These are phyloP conservation scores for Linnaemya vulpina DNA, from an alignment of 2,888 invertebrate genomes.

Conservation along the genomic window DNA sequence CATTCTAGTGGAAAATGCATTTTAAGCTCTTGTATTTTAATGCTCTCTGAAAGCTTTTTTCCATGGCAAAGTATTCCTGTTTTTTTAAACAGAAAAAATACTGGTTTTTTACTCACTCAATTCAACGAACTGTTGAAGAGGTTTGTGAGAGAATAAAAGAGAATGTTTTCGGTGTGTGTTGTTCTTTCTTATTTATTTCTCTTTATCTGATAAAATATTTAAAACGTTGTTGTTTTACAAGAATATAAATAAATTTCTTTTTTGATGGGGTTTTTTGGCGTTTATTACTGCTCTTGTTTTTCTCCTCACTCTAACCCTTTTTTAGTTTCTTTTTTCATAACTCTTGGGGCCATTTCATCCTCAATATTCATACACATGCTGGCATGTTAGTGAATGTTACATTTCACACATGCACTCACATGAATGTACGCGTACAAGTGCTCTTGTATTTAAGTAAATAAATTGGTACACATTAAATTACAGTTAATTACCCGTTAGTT, in stretches of 20 bases:
- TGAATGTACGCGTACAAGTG: no score
- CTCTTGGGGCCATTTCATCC: conserved; percentile 62
- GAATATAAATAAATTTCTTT: background rate
- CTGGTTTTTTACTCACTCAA: conserved; percentile 8
- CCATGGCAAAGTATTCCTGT: background rate
- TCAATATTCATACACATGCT: conserved; percentile 44
- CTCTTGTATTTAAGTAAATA: background rate
- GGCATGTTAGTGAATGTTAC: background rate
- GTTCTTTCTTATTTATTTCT: background rate
- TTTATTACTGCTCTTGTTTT: conserved; percentile 23
- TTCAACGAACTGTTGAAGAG: background rate
- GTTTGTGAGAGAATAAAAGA: background rate
- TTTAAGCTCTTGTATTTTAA: background rate
- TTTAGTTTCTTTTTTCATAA: no score
- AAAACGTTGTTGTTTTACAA: conserved; percentile 13
- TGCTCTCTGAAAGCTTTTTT: conserved; percentile 50
- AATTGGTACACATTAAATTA: background rate
- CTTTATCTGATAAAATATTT: conserved; percentile 9
- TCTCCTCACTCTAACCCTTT: conserved; percentile 56
- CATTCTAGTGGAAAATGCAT: conserved; percentile 8
- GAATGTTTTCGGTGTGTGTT: no score
- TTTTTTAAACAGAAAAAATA: background rate
- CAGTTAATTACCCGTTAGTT: background rate
- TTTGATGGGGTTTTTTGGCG: background rate
- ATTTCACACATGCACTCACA: background rate